Base-by-base conservation (phyloP, 2,113 vertebrate genomes). In the Rhadina sibilatrix region DNA sequence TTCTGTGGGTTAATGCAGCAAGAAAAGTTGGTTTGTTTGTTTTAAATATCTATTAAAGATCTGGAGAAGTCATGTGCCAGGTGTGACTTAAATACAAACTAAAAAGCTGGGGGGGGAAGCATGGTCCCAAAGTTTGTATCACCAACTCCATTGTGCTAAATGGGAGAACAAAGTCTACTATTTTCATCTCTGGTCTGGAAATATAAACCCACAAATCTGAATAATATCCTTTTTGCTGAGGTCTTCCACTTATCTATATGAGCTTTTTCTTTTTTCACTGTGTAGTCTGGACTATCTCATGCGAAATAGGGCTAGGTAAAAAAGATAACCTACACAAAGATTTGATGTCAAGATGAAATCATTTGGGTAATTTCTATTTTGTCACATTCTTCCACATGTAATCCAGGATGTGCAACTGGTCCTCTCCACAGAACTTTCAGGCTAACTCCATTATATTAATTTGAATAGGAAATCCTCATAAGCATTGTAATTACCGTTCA, bases 341-440 rank as follows among this genome's bases (percentile, higher is more conserved):
- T 84, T 71, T 75, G 38, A 38, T 79, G 31, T 52, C 56, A 56
- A 52, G 42, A 56, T 59, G 25, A 14, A 17, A 68, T 64, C 5
- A 83, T 95, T 93, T 94, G 66, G 24, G 68, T 90, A 84, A 77
- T 95, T 96, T 95, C 71, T 96, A 53, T 92, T 97, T 95, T 94
- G 65, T 93, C 80, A 91, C 64, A 88, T 96, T 93, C 65, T 94
- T 96, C 80, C 31, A 44, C 94, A 68, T 79, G 70, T 94, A 95
- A 96, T 92, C 74, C 92, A 96, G 84, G 50, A 97, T 81, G 69
- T 89, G 85, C 89, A 97, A 95, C 69, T 86, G 70, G 93, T 96
- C 25, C 5, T 61, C 28, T 83, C 15, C 23, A 7, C 4, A 86
- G 44, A 66, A 89, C 15, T n/a, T 56, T 78, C n/a, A 90, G 19